Percentiles rank a stretch among this genome's conserved stretches.
Evolutionary conservation across 2,888 invertebrate species (phyloP).

Genomic region (Theretra japonica): DNA sequence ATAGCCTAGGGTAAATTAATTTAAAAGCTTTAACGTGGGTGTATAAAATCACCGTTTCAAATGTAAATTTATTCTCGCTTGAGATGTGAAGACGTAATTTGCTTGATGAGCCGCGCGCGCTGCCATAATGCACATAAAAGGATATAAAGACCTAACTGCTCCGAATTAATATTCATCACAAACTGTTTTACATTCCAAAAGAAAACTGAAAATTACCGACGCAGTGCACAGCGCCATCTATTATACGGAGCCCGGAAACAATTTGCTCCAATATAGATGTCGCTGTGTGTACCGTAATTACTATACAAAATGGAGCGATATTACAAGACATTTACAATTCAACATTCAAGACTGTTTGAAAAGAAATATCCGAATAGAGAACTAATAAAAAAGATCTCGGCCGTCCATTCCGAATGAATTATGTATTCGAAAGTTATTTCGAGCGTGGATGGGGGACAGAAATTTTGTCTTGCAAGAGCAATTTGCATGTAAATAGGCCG

Average conservation of each 20-base stretch:
- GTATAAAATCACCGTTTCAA: constrained; percentile 45
- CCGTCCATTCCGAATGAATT: constrained; percentile 55
- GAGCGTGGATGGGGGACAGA: constrained; percentile 48
- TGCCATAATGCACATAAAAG: constrained; percentile 50
- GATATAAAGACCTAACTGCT: constrained; percentile 44
- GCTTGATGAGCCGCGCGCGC: constrained; percentile 53
- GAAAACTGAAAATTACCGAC: constrained; percentile 30
- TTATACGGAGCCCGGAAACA: constrained; percentile 24
- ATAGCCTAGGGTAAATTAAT: not conserved
- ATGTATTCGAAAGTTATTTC: constrained; percentile 60
- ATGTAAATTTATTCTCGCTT: constrained; percentile 60
- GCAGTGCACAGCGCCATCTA: constrained; percentile 50
- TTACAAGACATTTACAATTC: constrained; percentile 1
- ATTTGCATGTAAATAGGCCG: constrained; percentile 73
- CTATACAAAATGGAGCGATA: not conserved
- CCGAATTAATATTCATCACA: constrained; percentile 57
- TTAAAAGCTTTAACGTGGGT: not conserved
- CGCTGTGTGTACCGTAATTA: constrained; percentile 33
- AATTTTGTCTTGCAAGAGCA: constrained; percentile 39
- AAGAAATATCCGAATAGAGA: constrained; percentile 42
- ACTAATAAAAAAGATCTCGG: constrained; percentile 51
- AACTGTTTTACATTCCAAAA: constrained; percentile 43
- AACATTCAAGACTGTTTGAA: constrained; percentile 22
- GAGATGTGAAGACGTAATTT: constrained; percentile 59
- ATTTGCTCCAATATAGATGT: constrained; percentile 45